These are phyloP conservation scores for Gadopsis bispinosus DNA, from an alignment of 2,797 vertebrate genomes.

Conservation along the genomic window DNA sequence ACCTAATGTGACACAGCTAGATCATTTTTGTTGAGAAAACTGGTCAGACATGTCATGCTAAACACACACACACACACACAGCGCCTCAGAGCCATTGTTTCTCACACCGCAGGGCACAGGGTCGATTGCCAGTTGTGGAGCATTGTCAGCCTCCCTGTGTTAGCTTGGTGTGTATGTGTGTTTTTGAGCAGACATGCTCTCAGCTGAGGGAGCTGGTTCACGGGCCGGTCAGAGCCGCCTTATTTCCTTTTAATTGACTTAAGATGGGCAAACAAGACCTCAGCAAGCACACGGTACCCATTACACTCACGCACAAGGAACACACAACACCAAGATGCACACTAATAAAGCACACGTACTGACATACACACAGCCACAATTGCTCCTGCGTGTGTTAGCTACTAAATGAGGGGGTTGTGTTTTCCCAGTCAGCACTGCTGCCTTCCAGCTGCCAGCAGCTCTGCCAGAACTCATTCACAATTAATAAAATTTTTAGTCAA, in stretches of 20 bases:
- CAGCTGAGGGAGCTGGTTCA: constrained; percentile 94
- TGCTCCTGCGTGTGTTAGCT: constrained; percentile 70
- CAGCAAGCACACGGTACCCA: constrained; percentile 89
- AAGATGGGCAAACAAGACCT: constrained; percentile 97
- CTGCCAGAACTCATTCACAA: constrained; percentile 44
- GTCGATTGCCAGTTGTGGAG: constrained; percentile 80
- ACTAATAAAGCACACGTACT: constrained; percentile 67
- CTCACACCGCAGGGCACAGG: constrained; percentile 72
- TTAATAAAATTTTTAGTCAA: constrained; percentile 31
- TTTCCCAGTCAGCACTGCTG: constrained; percentile 57
- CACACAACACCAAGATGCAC: constrained; percentile 66
- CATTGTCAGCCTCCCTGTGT: constrained; percentile 71
- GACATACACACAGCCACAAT: constrained; percentile 59
- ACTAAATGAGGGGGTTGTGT: constrained; percentile 65
- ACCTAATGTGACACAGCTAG: background rate
- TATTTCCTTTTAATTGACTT: constrained; percentile 99
- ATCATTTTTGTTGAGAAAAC: background rate
- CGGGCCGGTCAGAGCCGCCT: constrained; percentile 92
- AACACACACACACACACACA: constrained; percentile 34
- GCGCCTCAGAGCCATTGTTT: constrained; percentile 68
- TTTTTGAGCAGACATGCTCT: constrained; percentile 79
- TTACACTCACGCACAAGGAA: constrained; percentile 77
- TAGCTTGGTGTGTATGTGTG: constrained; percentile 36
- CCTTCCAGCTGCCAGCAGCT: constrained; percentile 40
- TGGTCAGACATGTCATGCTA: constrained; percentile 51